These are phyloP conservation scores for Athene noctua DNA, from an alignment of 2,113 vertebrate species.

Conservation along the genomic window DNA sequence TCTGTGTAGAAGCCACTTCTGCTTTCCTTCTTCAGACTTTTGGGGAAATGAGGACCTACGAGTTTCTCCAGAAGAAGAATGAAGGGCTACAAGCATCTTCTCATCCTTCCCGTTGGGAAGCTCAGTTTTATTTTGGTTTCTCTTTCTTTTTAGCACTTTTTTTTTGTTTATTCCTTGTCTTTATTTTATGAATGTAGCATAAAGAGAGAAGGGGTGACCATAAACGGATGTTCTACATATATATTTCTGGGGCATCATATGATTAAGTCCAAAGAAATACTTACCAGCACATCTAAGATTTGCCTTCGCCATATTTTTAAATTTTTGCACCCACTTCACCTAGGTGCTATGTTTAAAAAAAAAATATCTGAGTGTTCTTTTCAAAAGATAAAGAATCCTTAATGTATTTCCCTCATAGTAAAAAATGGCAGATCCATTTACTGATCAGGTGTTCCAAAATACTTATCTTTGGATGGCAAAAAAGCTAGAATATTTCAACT, in stretches of 20 bases:
- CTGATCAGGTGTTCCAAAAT: not conserved
- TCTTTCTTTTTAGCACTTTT: not conserved
- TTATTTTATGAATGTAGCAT: not conserved
- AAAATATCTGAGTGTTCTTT: not conserved
- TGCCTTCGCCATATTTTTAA: not conserved
- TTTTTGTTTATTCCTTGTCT: not conserved
- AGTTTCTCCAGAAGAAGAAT: not conserved
- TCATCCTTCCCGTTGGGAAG: not conserved
- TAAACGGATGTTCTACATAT: fast-evolving
- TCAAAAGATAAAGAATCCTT: not conserved
- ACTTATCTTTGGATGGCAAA: not conserved
- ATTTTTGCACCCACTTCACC: not conserved
- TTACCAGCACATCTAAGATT: not conserved
- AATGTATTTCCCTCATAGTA: not conserved
- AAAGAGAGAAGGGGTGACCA: not conserved
- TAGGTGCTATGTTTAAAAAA: not conserved
- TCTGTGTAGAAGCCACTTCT: constrained; percentile 4
- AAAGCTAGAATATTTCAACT: not conserved
- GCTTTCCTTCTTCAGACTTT: not conserved
- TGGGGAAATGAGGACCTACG: not conserved
- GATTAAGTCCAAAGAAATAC: not conserved
- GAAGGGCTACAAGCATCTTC: not conserved
- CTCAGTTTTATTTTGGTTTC: not conserved
- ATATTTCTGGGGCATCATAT: not conserved
- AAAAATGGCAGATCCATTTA: not conserved